Percentiles rank a stretch among this genome's conserved stretches.
These are phyloP conservation scores for Ammodytes dubius DNA, from an alignment of 2,113 vertebrate species.

Conservation along the genomic window DNA sequence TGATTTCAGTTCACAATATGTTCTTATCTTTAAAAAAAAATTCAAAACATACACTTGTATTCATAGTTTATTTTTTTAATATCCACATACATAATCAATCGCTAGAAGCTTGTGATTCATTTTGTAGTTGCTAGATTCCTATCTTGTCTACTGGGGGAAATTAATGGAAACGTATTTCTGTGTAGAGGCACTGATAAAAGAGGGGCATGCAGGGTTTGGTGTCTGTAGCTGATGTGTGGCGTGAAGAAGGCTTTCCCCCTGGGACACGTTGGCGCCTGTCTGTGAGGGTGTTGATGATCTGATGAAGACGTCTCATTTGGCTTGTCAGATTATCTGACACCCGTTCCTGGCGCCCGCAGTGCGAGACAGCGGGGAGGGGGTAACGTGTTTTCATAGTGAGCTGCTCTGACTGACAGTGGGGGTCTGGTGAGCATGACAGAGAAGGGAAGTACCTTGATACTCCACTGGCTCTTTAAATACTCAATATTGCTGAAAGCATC, in stretches of 20 bases:
- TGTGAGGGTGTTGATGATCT: slow-evolving; percentile 75
- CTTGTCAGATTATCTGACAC: slow-evolving; percentile 76
- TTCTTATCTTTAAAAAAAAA: neutral
- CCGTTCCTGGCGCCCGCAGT: slow-evolving; percentile 54
- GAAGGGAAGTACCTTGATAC: slow-evolving; percentile 44
- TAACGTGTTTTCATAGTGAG: slow-evolving; percentile 43
- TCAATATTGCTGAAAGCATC: slow-evolving; percentile 20
- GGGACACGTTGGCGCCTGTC: slow-evolving; percentile 71
- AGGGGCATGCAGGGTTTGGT: slow-evolving; percentile 25
- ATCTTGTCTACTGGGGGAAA: slow-evolving; percentile 13
- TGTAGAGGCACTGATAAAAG: slow-evolving; percentile 42
- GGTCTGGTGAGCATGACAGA: slow-evolving; percentile 67
- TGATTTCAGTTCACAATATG: neutral
- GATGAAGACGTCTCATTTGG: slow-evolving; percentile 79
- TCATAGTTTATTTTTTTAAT: neutral
- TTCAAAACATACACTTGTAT: neutral
- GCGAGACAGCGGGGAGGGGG: slow-evolving; percentile 61
- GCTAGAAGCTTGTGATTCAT: neutral
- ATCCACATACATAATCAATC: neutral
- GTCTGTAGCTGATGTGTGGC: slow-evolving; percentile 38
- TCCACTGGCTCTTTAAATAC: slow-evolving; percentile 30
- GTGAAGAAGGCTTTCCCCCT: slow-evolving; percentile 45
- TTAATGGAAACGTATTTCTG: neutral
- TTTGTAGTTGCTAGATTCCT: slow-evolving; percentile 1
- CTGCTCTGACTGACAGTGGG: slow-evolving; percentile 73